Conservation (phyloP, 1,140 invertebrate genomes). For the Nasonia giraulti region DNA sequence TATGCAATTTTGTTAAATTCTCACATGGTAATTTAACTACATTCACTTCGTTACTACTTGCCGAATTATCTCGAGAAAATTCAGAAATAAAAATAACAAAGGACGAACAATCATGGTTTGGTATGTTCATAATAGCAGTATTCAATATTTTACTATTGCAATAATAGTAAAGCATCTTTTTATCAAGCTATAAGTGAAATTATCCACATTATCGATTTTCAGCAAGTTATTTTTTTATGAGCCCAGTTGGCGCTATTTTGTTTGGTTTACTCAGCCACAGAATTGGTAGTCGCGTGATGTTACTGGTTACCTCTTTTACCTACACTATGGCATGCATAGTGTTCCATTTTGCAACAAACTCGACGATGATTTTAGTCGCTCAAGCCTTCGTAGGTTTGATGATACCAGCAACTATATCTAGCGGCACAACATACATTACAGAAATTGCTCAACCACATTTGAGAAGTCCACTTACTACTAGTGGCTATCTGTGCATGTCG, state of each 20-base stretch:
- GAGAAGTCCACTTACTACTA: neutral
- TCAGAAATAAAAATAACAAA: no score
- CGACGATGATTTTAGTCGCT: neutral
- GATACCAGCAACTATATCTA: no score
- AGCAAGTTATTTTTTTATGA: neutral
- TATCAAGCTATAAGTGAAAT: no score
- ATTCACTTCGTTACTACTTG: no score
- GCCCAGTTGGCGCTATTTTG: neutral
- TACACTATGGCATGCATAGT: neutral
- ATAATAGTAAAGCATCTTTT: no score
- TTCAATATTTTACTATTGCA: no score
- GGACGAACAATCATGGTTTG: no score
- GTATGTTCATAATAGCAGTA: no score
- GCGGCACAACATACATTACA: neutral
- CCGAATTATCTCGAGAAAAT: no score
- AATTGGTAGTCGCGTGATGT: neutral
- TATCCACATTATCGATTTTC: no score
- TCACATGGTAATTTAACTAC: no score
- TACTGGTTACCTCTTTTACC: neutral
- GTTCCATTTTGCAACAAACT: neutral
- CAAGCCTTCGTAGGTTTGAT: neutral
- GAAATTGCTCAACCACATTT: neutral
- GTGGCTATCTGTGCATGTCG: neutral
- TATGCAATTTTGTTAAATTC: no score
- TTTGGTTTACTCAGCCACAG: neutral